Percentiles rank a stretch among this genome's conserved stretches.
Evolutionary conservation across 2,888 invertebrate species (phyloP).

Genomic region (Spisula subtruncata): DNA sequence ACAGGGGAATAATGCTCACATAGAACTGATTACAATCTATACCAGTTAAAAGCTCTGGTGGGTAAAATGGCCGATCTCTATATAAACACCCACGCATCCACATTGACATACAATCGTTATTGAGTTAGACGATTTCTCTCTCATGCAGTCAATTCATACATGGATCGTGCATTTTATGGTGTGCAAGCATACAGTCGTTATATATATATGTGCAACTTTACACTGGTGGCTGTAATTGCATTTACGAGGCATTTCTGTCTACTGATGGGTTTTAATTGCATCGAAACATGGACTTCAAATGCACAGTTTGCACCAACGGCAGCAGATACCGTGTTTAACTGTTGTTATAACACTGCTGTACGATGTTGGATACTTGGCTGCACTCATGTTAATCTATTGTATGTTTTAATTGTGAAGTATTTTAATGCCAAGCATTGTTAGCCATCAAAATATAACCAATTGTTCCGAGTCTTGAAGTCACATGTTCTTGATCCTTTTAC

Average conservation of each 20-base stretch:
- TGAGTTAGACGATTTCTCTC: background rate
- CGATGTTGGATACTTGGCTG: background rate
- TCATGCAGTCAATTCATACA: background rate
- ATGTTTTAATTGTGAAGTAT: slow-evolving; percentile 5
- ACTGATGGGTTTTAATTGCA: slow-evolving; percentile 3
- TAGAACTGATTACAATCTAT: background rate
- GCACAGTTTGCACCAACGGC: background rate
- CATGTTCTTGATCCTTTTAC: no score
- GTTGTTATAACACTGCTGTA: background rate
- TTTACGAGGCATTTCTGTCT: no score
- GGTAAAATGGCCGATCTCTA: background rate
- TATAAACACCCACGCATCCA: slow-evolving; percentile 17
- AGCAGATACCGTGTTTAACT: background rate
- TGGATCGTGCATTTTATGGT: slow-evolving; percentile 17
- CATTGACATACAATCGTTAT: slow-evolving; percentile 1
- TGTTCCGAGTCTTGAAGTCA: no score
- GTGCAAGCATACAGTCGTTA: background rate
- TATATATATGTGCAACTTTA: background rate
- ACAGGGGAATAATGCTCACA: background rate
- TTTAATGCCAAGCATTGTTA: background rate
- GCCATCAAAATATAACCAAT: background rate
- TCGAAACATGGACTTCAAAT: slow-evolving; percentile 17
- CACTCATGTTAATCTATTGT: background rate
- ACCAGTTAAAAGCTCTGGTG: background rate
- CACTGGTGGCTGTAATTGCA: slow-evolving; percentile 4